A percentile compares a stretch with the other conserved stretches of the same genome.
Evolutionary conservation across 2,888 invertebrate genomes (phyloP).

Genomic region (Lutraria lutraria): DNA sequence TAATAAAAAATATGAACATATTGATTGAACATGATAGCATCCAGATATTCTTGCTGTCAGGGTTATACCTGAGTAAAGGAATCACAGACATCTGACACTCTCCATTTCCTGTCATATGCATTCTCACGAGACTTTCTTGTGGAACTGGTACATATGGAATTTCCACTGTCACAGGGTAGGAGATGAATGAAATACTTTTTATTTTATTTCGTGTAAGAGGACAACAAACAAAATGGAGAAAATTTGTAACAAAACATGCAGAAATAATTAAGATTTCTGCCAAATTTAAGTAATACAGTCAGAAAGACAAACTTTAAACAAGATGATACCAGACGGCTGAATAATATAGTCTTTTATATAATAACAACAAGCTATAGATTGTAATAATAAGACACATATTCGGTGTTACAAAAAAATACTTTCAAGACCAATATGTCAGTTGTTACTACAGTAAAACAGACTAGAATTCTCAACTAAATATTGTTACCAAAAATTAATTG

Average conservation of each 20-base stretch:
- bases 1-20: neutral
- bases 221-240: neutral
- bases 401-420: no score
- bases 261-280: neutral
- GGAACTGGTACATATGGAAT: conserved; percentile 83
- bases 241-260: neutral
- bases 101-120: conserved; percentile 74
- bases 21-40: neutral
- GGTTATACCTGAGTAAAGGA: conserved; percentile 59
- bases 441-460: no score
- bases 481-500: no score
- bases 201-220: neutral
- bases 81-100: conserved; percentile 54
- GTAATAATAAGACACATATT: no score
- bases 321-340: no score
- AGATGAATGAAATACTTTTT: neutral
- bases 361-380: no score
- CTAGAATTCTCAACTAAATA: no score
- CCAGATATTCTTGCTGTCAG: conserved; percentile 57
- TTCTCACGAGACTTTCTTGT: conserved; percentile 80
- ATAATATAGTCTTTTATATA: no score
- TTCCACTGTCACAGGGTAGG: conserved; percentile 73
- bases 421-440: no score
- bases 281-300: neutral
- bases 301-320: no score